Evolutionary conservation across 2,113 vertebrate species (phyloP).

Genomic region (Megaleporinus macrocephalus): DNA sequence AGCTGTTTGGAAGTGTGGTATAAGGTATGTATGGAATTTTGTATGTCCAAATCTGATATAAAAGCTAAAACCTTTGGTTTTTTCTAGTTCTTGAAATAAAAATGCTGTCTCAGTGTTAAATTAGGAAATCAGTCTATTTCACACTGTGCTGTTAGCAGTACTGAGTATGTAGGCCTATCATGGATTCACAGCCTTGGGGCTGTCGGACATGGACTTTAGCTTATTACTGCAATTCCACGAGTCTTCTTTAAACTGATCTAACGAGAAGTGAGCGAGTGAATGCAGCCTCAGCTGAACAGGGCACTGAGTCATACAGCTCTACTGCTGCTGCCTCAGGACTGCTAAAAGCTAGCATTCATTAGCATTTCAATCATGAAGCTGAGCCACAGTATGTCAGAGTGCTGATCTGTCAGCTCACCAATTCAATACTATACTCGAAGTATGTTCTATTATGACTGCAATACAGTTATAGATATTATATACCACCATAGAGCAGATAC

Average conservation of each 20-base stretch:
- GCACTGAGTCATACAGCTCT: not conserved
- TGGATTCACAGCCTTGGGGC: not conserved
- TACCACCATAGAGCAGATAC: no score
- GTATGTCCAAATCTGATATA: no score
- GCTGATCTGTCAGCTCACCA: not conserved
- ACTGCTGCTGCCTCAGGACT: not conserved
- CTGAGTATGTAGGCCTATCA: not conserved
- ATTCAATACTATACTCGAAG: not conserved
- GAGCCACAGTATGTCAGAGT: not conserved
- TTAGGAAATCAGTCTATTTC: not conserved
- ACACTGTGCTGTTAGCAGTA: not conserved
- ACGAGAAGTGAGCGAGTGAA: not conserved
- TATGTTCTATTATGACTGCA: no score
- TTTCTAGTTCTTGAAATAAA: no score
- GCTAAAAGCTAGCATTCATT: not conserved
- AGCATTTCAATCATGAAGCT: not conserved
- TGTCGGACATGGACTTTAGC: not conserved
- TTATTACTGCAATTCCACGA: not conserved
- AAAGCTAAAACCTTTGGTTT: no score
- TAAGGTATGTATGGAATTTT: no score
- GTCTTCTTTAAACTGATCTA: conserved; percentile 1
- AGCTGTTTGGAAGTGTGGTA: no score
- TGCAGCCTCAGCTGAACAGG: conserved; percentile 6
- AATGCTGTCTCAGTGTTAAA: not conserved
- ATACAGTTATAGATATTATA: no score